Evolutionary conservation across 2,888 invertebrate species (phyloP), one percentile per base, ranked within the genome.

Genomic region (Eupithecia subumbrata): DNA sequence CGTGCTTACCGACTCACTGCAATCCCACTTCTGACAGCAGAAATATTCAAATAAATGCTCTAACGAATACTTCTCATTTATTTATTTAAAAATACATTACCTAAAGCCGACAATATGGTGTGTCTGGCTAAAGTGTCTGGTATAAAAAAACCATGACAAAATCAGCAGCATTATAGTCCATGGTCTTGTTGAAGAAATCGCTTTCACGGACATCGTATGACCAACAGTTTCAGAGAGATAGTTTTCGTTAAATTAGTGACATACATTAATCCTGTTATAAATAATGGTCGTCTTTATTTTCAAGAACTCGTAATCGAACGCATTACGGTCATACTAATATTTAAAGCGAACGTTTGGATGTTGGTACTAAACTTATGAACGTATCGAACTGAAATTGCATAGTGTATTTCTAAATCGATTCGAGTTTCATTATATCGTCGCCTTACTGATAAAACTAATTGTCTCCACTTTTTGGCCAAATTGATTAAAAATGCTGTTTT

Each of bases 1-100:
- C 93, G 93, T 93, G 93, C 91, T 92, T 83, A 84, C 84, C 79
- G 83, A 72, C 67, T 56, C 64, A 75, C 82, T 75, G 81, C 82
- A 82, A 78, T 84, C 84, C 83, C 79, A 80, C 83, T 79, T 79
- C 79, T 72, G 73, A 72, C 78, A 80, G 73, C 69, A 66, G 64
- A 76, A 78, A 76, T 78, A 79, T 73, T 77, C 25, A 71, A 79
- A 76, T 63, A 71, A 79, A 76, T 66, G 30, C 22, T 69, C 5
- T 75, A n/a, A 5, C 12, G 18, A 22, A 72, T 69, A 68, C 14
- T 40, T n/a, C 67, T 67, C 40, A n/a, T 37, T n/a, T 37, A 37
- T 37, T 40, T 40, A 40, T 63, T 43, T 63, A 16, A 30, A 64
- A 30, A 5, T 25, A 25, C 60, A 56, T 56, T 56, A 56, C 22